Evolutionary conservation across 2,888 invertebrate species (phyloP).

Genomic region (Sturmia bella): DNA sequence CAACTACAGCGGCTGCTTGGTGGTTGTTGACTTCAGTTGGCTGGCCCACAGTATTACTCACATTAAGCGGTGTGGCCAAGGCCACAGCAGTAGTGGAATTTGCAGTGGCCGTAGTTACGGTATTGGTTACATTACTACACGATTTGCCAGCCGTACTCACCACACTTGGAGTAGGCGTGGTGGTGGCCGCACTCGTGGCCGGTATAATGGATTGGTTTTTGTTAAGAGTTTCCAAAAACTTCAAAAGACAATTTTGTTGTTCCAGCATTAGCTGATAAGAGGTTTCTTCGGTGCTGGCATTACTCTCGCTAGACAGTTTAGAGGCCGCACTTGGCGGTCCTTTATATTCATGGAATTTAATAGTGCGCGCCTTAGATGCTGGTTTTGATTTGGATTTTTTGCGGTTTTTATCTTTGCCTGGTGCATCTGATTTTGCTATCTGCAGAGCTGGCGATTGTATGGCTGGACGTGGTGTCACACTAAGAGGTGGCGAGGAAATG

Average conservation of each 20-base stretch:
- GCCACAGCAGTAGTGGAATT: constrained; percentile 56
- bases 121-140: constrained; percentile 72
- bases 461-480: constrained; percentile 83
- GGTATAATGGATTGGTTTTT: constrained; percentile 92
- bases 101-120: constrained; percentile 73
- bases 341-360: constrained; percentile 98
- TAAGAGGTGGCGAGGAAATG: constrained; percentile 85
- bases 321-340: constrained; percentile 93
- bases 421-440: constrained; percentile 83
- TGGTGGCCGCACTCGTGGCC: constrained; percentile 68
- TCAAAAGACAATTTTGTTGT: constrained; percentile 93
- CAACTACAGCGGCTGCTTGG: constrained; percentile 52
- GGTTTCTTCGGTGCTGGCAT: constrained; percentile 86
- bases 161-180: constrained; percentile 41
- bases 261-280: constrained; percentile 95
- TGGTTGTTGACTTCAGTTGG: constrained; percentile 18
- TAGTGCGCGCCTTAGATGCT: constrained; percentile 91
- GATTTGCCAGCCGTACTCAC: constrained; percentile 57
- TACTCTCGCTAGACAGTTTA: constrained; percentile 82
- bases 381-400: constrained; percentile 92
- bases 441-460: constrained; percentile 82
- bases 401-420: constrained; percentile 90
- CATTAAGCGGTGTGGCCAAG: constrained; percentile 53
- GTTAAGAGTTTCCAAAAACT: constrained; percentile 91
- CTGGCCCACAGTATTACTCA: constrained; percentile 40